These are phyloP conservation scores for Apotomis betuletana DNA, from an alignment of 2,888 invertebrate genomes.

Conservation along the genomic window DNA sequence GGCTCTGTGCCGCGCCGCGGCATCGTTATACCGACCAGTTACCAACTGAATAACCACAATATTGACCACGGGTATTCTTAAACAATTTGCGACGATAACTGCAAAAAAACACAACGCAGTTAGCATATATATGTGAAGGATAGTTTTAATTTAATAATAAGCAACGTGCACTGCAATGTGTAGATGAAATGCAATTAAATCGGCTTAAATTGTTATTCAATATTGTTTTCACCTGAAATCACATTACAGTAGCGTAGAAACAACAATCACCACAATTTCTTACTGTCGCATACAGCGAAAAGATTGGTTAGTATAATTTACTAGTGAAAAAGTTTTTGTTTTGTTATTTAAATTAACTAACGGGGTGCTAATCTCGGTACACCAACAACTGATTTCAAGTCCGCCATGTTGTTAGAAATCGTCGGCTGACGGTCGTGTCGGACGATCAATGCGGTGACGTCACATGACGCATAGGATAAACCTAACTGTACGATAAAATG, in stretches of 20 bases:
- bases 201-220: conserved; percentile 54
- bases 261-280: neutral
- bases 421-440: conserved; percentile 43
- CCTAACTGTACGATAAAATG: neutral
- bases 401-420: conserved; percentile 77
- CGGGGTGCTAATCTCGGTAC: conserved; percentile 49
- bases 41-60: conserved; percentile 36
- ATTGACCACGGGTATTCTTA: conserved; percentile 15
- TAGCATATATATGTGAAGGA: conserved; percentile 39
- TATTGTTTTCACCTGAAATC: conserved; percentile 48
- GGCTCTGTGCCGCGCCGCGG: conserved; percentile 71
- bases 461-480: conserved; percentile 38
- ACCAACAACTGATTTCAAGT: conserved; percentile 64
- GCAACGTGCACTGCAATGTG: conserved; percentile 60
- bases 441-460: conserved; percentile 51
- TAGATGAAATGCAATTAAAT: conserved; percentile 56
- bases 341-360: conserved; percentile 46
- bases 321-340: conserved; percentile 41
- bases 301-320: conserved; percentile 14
- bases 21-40: conserved; percentile 57
- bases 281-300: conserved; percentile 1
- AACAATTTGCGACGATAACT: conserved; percentile 33
- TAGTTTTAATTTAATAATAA: conserved; percentile 60
- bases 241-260: conserved; percentile 43
- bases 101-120: conserved; percentile 42